Percentiles rank a stretch among this genome's conserved stretches.
Evolutionary conservation across 2,888 invertebrate species (phyloP).

Genomic region (Drosophila neotestacea): DNA sequence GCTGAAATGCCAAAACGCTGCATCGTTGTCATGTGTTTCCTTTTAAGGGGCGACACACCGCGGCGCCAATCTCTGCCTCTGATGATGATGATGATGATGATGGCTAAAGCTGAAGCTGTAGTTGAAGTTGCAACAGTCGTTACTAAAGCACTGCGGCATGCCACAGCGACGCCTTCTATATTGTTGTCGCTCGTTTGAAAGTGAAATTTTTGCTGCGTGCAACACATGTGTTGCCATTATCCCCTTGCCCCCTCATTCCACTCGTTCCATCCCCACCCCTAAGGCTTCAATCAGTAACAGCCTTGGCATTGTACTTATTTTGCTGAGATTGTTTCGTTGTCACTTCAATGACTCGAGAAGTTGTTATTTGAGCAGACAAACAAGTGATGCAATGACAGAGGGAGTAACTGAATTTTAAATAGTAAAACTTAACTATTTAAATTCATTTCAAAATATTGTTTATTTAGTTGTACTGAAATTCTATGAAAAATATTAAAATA

Average conservation of each 20-base stretch:
- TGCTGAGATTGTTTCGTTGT: slow-evolving; percentile 14
- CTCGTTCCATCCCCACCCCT: not conserved
- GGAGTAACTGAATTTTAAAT: not conserved
- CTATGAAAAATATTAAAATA: not conserved
- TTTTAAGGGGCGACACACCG: slow-evolving; percentile 56
- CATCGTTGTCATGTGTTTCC: slow-evolving; percentile 60
- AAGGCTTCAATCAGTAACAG: slow-evolving; percentile 5
- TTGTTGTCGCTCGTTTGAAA: slow-evolving; percentile 60
- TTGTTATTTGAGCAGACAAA: not conserved
- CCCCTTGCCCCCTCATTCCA: slow-evolving; percentile 3
- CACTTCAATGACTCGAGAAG: not conserved
- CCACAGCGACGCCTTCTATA: slow-evolving; percentile 28
- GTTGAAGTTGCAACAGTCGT: slow-evolving; percentile 37
- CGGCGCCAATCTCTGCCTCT: slow-evolving; percentile 44
- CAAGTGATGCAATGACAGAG: not conserved
- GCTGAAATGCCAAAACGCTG: slow-evolving; percentile 62
- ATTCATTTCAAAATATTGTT: too few species aligned
- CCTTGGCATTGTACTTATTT: slow-evolving; percentile 36
- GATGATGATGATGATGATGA: slow-evolving; percentile 18
- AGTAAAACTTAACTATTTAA: too few species aligned
- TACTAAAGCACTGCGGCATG: slow-evolving; percentile 19
- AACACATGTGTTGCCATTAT: slow-evolving; percentile 34
- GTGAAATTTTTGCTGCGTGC: slow-evolving; percentile 59
- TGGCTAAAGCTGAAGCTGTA: slow-evolving; percentile 14
- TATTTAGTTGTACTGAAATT: too few species aligned